These are phyloP conservation scores for Stegana nigrithorax DNA, from an alignment of 2,888 invertebrate species.

Conservation along the genomic window DNA sequence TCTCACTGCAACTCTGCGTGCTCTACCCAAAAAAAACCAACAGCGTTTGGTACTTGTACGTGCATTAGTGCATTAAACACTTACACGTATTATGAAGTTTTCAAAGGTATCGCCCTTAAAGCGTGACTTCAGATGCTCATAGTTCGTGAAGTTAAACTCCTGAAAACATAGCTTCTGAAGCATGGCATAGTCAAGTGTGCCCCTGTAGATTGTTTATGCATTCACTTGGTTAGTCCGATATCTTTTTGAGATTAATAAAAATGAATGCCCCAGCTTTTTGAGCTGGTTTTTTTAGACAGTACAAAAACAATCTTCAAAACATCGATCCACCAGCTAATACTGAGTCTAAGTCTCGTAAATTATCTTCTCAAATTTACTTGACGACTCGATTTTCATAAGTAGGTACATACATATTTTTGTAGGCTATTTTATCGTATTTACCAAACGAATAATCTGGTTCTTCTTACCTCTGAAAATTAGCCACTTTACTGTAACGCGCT, in stretches of 20 bases:
- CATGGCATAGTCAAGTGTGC: slow-evolving; percentile 71
- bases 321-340: no score
- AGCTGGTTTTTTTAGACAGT: no score
- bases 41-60: slow-evolving; percentile 23
- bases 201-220: slow-evolving; percentile 73
- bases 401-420: neutral
- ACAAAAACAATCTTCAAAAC: no score
- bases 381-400: no score
- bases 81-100: slow-evolving; percentile 48
- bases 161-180: slow-evolving; percentile 51
- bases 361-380: no score
- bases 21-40: neutral
- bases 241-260: no score
- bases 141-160: slow-evolving; percentile 41
- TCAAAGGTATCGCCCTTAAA: slow-evolving; percentile 39
- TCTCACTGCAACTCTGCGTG: slow-evolving; percentile 80
- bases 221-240: no score
- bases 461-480: slow-evolving; percentile 41
- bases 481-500: slow-evolving; percentile 72
- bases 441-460: neutral
- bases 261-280: no score
- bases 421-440: neutral
- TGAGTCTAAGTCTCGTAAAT: no score
- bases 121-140: slow-evolving; percentile 24
- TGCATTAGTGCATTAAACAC: neutral